Evolutionary conservation across 2,113 vertebrate genomes (phyloP).

Genomic region (Sardina pilchardus): DNA sequence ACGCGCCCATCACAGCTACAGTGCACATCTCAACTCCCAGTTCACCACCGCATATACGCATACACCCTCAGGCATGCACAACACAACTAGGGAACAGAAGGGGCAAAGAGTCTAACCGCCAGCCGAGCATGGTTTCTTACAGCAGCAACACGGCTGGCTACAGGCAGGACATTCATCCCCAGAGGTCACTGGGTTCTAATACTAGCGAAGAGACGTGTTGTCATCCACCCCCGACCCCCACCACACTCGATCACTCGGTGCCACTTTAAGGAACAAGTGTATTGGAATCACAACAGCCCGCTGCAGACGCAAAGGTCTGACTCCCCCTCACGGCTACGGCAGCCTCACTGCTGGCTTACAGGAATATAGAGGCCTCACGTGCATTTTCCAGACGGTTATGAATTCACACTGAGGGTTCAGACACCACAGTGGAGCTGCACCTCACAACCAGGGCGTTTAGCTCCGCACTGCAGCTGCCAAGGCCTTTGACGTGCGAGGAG

Average conservation of each 20-base stretch:
- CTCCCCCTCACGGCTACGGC: not conserved
- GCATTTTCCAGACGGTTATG: slow-evolving; percentile 13
- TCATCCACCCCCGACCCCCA: not conserved
- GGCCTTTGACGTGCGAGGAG: not conserved
- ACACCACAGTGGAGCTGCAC: not conserved
- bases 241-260: not conserved
- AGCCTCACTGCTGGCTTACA: not conserved
- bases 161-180: not conserved
- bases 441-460: not conserved
- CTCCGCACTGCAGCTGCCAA: not conserved
- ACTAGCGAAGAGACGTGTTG: not conserved
- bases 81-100: not conserved
- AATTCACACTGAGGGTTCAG: not conserved
- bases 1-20: not conserved
- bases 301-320: slow-evolving; percentile 6
- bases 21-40: not conserved
- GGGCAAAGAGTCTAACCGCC: not conserved
- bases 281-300: not conserved
- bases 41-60: not conserved
- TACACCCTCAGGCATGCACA: not conserved
- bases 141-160: not conserved
- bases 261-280: not conserved
- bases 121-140: not conserved
- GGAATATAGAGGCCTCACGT: not conserved
- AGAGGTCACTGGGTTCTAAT: not conserved